Base-by-base conservation (phyloP, 2,888 invertebrate genomes). In the Apamea monoglypha region DNA sequence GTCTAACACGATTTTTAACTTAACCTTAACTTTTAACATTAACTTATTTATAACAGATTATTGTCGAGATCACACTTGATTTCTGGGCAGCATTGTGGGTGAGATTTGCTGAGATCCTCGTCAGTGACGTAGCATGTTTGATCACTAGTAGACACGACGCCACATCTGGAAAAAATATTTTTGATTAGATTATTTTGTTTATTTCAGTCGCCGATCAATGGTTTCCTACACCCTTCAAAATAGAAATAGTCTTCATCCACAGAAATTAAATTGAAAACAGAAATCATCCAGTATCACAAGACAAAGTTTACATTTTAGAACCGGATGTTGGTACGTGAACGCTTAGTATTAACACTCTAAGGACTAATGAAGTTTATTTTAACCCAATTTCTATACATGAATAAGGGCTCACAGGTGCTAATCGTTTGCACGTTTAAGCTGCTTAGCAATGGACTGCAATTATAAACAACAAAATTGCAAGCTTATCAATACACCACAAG, bases 11-110 rank as follows among this genome's bases (percentile, higher is more conserved):
- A 87, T 89, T 67, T 83, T 77, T 74, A 77, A 79, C 76, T 85
- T 82, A 82, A 83, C 21, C 73, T 78, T 70, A 40, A 14, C 70
- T 66, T 53, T 10, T 73, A 78, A 61, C 21, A 61, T 8, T 75
- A 50, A 77, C 36, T 69, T 63, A 82, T 67, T 79, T 90, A 91
- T 59, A 82, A 75, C 8, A 92, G 78, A n/a, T 89, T 91, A 81
- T 95, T 96, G 36, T 95, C 95, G 12, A 90, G 18, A 69, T 94
- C 94, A 83, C 96, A 96, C 80, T 92, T 92, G 53, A 95, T 64
- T 1, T 84, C 74, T 4, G 91, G 91, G 88, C 96, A 96, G 84
- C 96, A 96, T 2, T 82, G 76, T 0, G 96, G 96, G 78, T 96
- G 94, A 0, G 94, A 92, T 80, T 91, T 93, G 29, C 90, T 93